Evolutionary conservation across 2,888 invertebrate genomes (phyloP), one percentile per base, ranked within the genome.

Genomic region (Actias luna): DNA sequence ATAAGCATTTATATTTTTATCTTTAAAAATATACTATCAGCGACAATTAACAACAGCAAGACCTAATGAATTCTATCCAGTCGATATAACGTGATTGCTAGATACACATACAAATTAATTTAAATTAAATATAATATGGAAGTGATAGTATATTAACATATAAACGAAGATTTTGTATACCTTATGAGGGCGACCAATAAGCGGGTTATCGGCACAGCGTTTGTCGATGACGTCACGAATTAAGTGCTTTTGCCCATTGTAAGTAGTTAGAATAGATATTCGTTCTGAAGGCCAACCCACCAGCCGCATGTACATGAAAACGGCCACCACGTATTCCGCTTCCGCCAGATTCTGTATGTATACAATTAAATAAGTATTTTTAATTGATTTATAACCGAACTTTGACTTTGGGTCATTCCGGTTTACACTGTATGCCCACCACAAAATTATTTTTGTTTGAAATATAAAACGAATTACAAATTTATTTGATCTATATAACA

Each of bases 211-310:
- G 0, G 97, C 97, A 87, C 99, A 99, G 61, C 99, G 94, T 50
- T 96, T 96, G 82, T 97, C 96, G 64, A 99, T 96, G 7, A 99
- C 99, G 87, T 99, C 99, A 1, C 99, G 93, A 55, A 99, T 97
- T 61, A 99, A 94, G 88, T 99, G 98, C 82, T 99, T 99, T 88
- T 99, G 99, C 0, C 99, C 99, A 85, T 99, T 99, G 87, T 99
- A 99, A 0, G 99, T 99, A 1, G 99, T 99, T 58, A 99, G 93
- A 74, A 99, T 99, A 33, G 99, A 98, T 72, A 99, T 98, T 88
- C 98, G 98, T 66, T 97, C 96, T 0, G 99, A 97, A 0, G 99
- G 98, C 94, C 99, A 99, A 0, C 99, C 99, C 42, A 99, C 90
- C 33, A 99, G 93, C 35, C 99, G 93, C 99, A 99, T 99, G 84